Evolutionary conservation across 2,888 invertebrate species (phyloP), one percentile per base, ranked within the genome.

Genomic region (Drosophila hawaiiensis): DNA sequence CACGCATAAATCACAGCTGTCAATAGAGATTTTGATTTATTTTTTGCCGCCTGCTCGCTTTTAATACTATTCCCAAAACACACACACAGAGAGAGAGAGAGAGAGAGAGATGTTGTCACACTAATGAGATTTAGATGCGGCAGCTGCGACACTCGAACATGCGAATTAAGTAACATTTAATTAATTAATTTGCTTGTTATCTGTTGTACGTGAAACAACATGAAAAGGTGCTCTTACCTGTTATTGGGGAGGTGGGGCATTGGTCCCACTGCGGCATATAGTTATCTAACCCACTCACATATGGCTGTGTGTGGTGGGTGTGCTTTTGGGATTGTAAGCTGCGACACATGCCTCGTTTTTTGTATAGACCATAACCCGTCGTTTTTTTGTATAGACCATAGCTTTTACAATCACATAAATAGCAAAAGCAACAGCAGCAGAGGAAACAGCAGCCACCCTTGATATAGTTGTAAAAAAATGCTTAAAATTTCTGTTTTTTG

Each of bases 131-230:
- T 65, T 64, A 66, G 70, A 89, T 80, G 88, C 72, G 86, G 78
- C 89, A 83, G 82, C 82, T 87, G 90, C 77, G 87, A 78, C 90
- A 82, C 88, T 81, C 58, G 69, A 69, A 59, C 74, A 76, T 50
- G 73, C 25, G 68, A 76, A 61, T 70, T 61, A 65, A 78, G 72
- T 75, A 75, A 61, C 76, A 64, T 82, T 84, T 91, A 87, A 91
- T 89, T 91, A 86, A 89, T 85, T 89, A 89, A 85, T 89, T 83
- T 80, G 67, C 80, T 71, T 76, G 73, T 82, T 84, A 68, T 78
- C 84, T 73, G 64, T 59, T 54, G 52, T 68, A 73, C 72, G 67
- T 87, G 82, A 37, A 29, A 22, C 35, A 25, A 68, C 41, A 64
- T 67, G 52, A 19, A 56, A 73, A 74, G 64, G 67, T 58, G 58